Conservation (phyloP, 2,888 invertebrate species). For the Eupithecia pulchellata region DNA sequence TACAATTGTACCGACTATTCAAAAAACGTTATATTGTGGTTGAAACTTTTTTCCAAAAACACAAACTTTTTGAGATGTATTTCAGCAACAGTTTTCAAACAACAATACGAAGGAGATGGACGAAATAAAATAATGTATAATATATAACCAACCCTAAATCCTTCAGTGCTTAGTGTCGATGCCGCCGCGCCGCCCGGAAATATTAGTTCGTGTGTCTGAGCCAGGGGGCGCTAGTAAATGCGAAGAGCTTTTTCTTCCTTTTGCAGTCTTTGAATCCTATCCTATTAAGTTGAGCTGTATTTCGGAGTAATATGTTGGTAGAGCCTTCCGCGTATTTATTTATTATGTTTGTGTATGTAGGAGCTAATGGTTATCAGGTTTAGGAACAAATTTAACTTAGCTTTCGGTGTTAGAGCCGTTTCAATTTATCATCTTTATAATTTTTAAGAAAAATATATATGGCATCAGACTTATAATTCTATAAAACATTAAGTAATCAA, state of each 20-base stretch:
- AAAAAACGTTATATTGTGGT: not conserved
- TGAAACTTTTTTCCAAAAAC: not conserved
- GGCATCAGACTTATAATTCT: too few relatives aligned
- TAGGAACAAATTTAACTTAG: not conserved
- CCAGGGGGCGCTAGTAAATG: conserved; percentile 24
- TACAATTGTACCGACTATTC: too few relatives aligned
- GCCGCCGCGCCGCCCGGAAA: conserved; percentile 28
- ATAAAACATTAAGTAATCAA: too few relatives aligned
- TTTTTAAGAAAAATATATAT: too few relatives aligned
- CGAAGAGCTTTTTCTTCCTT: conserved; percentile 27
- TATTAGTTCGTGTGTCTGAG: conserved; percentile 30
- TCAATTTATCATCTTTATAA: too few relatives aligned
- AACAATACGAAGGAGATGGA: not conserved
- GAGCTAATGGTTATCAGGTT: not conserved
- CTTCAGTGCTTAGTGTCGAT: conserved; percentile 18
- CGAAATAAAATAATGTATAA: not conserved
- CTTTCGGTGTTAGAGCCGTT: not conserved
- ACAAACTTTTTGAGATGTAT: not conserved
- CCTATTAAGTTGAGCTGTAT: conserved; percentile 28
- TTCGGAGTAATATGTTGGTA: conserved; percentile 9
- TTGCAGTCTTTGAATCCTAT: conserved; percentile 15
- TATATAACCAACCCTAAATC: conserved; percentile 7
- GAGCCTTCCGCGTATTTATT: conserved; percentile 13
- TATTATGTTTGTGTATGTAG: not conserved
- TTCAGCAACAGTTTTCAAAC: not conserved